Conservation (phyloP, 2,113 vertebrate species). For the Megaceryle maxima region DNA sequence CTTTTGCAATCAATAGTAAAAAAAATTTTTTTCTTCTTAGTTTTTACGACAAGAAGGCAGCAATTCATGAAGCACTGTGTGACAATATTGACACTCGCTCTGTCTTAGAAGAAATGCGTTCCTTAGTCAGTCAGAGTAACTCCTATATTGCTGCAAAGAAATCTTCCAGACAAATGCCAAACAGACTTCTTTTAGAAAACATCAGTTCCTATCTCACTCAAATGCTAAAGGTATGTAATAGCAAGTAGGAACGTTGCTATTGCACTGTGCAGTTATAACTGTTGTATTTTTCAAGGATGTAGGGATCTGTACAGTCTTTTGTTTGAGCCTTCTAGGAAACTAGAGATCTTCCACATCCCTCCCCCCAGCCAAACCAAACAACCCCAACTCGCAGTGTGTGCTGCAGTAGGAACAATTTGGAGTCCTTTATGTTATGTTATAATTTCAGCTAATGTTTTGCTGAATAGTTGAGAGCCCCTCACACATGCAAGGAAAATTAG, state of each 20-base stretch:
- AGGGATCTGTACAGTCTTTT: background rate
- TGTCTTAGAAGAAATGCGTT: constrained; percentile 90
- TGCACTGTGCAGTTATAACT: background rate
- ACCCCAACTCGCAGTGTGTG: background rate
- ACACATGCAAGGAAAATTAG: background rate
- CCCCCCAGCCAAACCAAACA: background rate
- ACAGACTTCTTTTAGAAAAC: constrained; percentile 82
- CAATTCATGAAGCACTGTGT: constrained; percentile 88
- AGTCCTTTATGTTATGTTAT: background rate
- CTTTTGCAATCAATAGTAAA: background rate
- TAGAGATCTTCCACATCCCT: background rate
- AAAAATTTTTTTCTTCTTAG: constrained; percentile 63
- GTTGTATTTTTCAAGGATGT: background rate
- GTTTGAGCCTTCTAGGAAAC: background rate
- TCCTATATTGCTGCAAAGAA: constrained; percentile 89
- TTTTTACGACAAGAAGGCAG: constrained; percentile 84
- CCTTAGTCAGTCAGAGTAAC: constrained; percentile 88
- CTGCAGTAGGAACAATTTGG: background rate
- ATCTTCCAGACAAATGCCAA: constrained; percentile 79
- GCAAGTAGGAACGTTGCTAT: background rate
- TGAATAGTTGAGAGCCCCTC: background rate
- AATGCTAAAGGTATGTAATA: constrained; percentile 86
- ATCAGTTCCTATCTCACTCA: constrained; percentile 85
- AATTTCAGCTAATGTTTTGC: background rate
- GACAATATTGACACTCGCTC: constrained; percentile 93